Evolutionary conservation across 2,797 vertebrate genomes (phyloP), one percentile per base, ranked within the genome.

Genomic region (Scleropages formosus): DNA sequence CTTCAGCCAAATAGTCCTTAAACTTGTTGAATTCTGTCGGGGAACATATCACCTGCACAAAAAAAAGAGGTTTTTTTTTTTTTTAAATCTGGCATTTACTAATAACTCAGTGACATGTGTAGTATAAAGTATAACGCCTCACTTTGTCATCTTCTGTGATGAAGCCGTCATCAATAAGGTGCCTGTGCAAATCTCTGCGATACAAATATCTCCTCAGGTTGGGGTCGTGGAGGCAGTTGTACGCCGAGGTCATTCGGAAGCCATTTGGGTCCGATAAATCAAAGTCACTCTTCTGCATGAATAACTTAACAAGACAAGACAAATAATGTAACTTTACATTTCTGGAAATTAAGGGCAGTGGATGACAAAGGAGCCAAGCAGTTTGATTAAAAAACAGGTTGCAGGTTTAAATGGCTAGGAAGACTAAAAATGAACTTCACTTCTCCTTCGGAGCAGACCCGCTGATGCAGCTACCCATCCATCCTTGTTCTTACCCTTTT

Each of bases 211-310:
- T 22, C 58, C 18, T 72, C 66, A 80, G 67, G 73, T 75, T 73
- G 10, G 79, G 79, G 24, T 80, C 76, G 26, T 80, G 69, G 10
- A 80, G 69, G 39, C 73, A 75, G 69, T 65, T 77, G 18, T 80
- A 80, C 15, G 71, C 68, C 1, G 75, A 75, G 51, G 20, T 72
- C 18, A 80, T 56, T 56, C 56, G 73, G 31, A 67, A 68, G 9
- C 78, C 73, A 8, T 75, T 67, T 8, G 73, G 78, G 62, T 80
- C 76, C 13, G 12, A 72, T 24, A 80, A 73, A 67, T 77, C 79
- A 75, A 80, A 78, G 6, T 49, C 47, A 31, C 73, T 75, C 46
- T 78, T 80, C n/a, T 73, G 73, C 73, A 77, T 76, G 15, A 67
- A n/a, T 72, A 80, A 65, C 70, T 77, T 31, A n/a, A 77, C 72